Evolutionary conservation across 1,140 invertebrate species (phyloP), one percentile per base, ranked within the genome.

Genomic region (Papilio polytes): DNA sequence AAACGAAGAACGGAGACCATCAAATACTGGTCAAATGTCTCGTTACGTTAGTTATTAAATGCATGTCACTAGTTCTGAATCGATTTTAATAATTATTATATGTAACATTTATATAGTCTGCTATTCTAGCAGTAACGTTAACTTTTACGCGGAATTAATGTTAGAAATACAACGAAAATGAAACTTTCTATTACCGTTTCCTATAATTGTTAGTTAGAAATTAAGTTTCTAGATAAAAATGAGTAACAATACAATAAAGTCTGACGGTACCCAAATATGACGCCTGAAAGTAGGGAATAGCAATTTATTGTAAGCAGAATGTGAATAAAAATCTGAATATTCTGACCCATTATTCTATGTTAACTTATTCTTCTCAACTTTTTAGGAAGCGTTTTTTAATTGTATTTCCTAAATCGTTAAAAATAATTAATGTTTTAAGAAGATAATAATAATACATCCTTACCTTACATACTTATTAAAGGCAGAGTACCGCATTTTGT

Each of bases 81-180:
- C 89, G 89, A 91, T 91, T 90, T 88, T 87, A 87, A 87, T 91
- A 89, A 91, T 89, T 86, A 86, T 83, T 48, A 51, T 26, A 53
- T 76, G 20, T 51, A 31, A 51, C n/a, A 26, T 13, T 26, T n/a
- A 41, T 48, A 48, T 15, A 72, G 36, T 36, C 26, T n/a, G 12
- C 3, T 36, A 70, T 70, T 22, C 12, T n/a, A 48, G 46, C 15
- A 70, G 41, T 73, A 41, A 41, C 4, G 22, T 46, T 22, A 44
- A 72, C 15, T n/a, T 46, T 73, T 76, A 26, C 46, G 20, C 7
- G 20, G 41, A 76, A 76, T 76, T 76, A 76, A 70, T 70, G 15
- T 70, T 18, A 70, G 63, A 36, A 70, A 70, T 70, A 70, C 63
- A 15, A 36, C 26, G 9, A 70, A 70, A 70, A 31, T 31, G 2